Evolutionary conservation across 2,888 invertebrate genomes (phyloP).

Genomic region (Anorthoa munda): DNA sequence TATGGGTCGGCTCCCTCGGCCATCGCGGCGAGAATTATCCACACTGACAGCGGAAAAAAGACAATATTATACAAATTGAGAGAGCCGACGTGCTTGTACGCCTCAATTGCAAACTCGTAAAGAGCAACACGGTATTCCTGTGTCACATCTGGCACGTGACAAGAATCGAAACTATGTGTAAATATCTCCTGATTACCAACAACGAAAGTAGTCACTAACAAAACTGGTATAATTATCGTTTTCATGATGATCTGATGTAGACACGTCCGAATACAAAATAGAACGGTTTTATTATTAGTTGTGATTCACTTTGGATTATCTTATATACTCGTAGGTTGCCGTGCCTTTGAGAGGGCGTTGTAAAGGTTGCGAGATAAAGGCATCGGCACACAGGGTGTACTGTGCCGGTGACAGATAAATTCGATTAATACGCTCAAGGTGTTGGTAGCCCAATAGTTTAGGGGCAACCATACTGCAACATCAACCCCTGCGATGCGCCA

Average conservation of each 20-base stretch:
- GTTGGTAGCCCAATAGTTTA: constrained; percentile 24
- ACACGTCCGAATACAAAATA: constrained; percentile 16
- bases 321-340: constrained; percentile 17
- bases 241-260: constrained; percentile 17
- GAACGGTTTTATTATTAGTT: neutral
- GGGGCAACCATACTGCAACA: too few species aligned
- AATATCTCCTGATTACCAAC: constrained; percentile 35
- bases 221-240: neutral
- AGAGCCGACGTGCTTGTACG: neutral
- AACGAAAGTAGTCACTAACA: constrained; percentile 10
- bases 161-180: constrained; percentile 24
- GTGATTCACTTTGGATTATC: neutral
- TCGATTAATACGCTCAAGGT: too few species aligned
- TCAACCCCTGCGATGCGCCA: too few species aligned
- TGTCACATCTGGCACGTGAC: constrained; percentile 31
- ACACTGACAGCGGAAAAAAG: constrained; percentile 28
- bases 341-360: constrained; percentile 5
- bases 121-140: constrained; percentile 15
- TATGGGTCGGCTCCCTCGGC: constrained; percentile 30
- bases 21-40: constrained; percentile 36
- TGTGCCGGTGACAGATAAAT: constrained; percentile 14
- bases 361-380: constrained; percentile 16
- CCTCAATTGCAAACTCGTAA: constrained; percentile 20
- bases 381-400: neutral
- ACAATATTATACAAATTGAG: constrained; percentile 27